Conservation (phyloP, 2,888 invertebrate genomes). For the Synergus japonicus region DNA sequence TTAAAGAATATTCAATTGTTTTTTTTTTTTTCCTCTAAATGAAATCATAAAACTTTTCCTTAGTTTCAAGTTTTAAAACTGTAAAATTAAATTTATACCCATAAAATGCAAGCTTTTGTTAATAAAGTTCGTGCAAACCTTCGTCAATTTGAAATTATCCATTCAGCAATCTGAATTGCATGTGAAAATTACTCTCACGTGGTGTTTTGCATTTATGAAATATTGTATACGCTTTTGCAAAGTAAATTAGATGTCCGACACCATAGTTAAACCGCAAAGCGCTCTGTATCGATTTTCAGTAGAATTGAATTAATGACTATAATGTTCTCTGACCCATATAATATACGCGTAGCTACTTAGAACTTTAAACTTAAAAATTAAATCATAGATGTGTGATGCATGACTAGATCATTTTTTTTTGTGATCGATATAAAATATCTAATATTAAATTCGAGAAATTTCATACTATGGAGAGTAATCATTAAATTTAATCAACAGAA, state of each 20-base stretch:
- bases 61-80: background rate
- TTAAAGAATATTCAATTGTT: background rate
- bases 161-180: conserved; percentile 5
- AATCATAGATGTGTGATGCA: background rate
- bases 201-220: background rate
- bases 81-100: background rate
- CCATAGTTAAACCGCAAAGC: conserved; percentile 2
- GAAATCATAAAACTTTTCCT: background rate
- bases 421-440: background rate
- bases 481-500: background rate
- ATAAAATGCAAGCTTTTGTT: background rate
- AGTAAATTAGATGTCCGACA: background rate
- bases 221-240: background rate
- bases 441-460: background rate
- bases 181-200: background rate
- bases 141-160: background rate
- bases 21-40: background rate
- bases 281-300: conserved; percentile 12
- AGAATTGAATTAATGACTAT: conserved; percentile 14
- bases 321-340: conserved; percentile 19
- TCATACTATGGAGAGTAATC: background rate
- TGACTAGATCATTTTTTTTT: background rate
- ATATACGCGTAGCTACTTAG: background rate
- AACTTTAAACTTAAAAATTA: background rate
- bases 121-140: background rate